Evolutionary conservation across 1,140 invertebrate species (phyloP).

Genomic region (Heliconius melpomene): DNA sequence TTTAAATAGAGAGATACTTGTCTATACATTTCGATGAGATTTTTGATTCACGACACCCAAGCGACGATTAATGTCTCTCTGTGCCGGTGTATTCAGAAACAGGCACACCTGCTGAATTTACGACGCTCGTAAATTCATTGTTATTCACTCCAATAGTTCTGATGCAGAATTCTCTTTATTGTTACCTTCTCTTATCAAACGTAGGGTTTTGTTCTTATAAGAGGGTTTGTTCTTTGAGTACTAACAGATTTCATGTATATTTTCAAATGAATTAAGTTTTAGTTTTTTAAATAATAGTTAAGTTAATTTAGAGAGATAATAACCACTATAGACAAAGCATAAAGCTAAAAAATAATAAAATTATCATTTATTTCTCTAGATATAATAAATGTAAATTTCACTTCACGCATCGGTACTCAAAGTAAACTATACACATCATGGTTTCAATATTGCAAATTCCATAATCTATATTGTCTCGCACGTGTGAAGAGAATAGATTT

Average conservation of each 20-base stretch:
- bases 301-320: no score
- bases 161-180: constrained; percentile 56
- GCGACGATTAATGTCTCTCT: constrained; percentile 57
- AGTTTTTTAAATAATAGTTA: no score
- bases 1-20: constrained; percentile 20
- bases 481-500: constrained; percentile 36
- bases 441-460: constrained; percentile 43
- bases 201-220: constrained; percentile 35
- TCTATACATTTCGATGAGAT: constrained; percentile 35
- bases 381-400: background rate
- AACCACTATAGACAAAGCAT: background rate
- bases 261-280: no score
- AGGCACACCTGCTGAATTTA: constrained; percentile 72
- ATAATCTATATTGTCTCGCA: constrained; percentile 39
- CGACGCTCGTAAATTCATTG: constrained; percentile 70
- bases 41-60: constrained; percentile 50
- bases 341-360: background rate
- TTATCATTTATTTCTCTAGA: background rate
- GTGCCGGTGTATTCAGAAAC: constrained; percentile 61
- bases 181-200: constrained; percentile 38
- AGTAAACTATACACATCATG: constrained; percentile 24
- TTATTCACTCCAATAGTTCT: constrained; percentile 71
- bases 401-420: constrained; percentile 25
- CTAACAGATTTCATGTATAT: background rate
- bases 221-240: background rate